A percentile compares a stretch with the other conserved stretches of the same genome.
These are phyloP conservation scores for Myiotriccus ornatus DNA, from an alignment of 2,797 vertebrate genomes.

Conservation along the genomic window DNA sequence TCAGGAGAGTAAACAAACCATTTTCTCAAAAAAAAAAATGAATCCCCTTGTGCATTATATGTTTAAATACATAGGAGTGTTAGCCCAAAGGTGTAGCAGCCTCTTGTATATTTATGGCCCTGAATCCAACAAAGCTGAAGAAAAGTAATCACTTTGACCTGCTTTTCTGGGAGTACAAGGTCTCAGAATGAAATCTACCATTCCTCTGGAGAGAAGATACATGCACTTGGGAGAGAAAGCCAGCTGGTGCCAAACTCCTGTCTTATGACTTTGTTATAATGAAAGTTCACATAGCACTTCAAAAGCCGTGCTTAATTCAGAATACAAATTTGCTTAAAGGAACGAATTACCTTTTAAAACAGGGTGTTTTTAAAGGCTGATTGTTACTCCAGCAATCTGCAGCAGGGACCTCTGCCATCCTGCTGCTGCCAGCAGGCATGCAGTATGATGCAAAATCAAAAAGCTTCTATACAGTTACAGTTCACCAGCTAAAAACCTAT, in stretches of 20 bases:
- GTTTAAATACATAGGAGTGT: not conserved
- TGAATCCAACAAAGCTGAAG: not conserved
- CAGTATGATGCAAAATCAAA: not conserved
- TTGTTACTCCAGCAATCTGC: not conserved
- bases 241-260: not conserved
- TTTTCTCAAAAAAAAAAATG: not conserved
- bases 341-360: not conserved
- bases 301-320: not conserved
- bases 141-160: slow-evolving; percentile 2
- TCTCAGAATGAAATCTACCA: not conserved
- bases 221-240: not conserved
- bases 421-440: not conserved
- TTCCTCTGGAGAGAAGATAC: not conserved
- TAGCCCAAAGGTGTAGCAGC: not conserved
- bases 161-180: slow-evolving; percentile 11
- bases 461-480: not conserved
- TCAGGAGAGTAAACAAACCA: not conserved
- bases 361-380: not conserved
- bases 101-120: not conserved
- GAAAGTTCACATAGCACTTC: not conserved
- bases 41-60: not conserved
- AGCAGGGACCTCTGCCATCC: not conserved
- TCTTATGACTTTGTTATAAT: not conserved
- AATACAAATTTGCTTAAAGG: not conserved
- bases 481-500: not conserved